Evolutionary conservation across 2,797 vertebrate species (phyloP), one percentile per base, ranked within the genome.

Genomic region (Danionella dracula): DNA sequence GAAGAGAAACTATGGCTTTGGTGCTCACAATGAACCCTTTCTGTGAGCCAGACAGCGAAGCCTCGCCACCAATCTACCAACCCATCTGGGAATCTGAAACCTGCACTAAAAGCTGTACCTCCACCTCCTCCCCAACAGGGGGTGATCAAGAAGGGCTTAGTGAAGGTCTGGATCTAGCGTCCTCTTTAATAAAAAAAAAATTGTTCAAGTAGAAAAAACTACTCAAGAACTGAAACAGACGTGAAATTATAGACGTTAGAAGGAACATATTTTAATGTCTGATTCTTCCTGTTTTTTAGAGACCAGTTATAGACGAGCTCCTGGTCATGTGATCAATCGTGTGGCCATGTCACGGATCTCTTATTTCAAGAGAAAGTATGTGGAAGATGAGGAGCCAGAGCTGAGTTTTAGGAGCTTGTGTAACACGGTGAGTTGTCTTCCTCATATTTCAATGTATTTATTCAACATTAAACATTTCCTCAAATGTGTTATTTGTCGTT

Each of bases 341-440:
- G 81, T 91, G 82, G 89, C 94, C 32, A 83, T 94, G 79, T 93
- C 95, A 53, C 93, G 92, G 86, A 91, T 94, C 49, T 85, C 94
- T 54, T 95, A 94, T 86, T 95, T 96, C 87, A 98, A 98, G 88
- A 94, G 96, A 86, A 97, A 97, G 87, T 94, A 93, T 84, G 89
- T 96, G 68, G 94, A 95, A 78, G 94, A 96, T 64, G 93, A 96
- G 77, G 92, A 95, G 77, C 84, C 90, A 76, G 90, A 89, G 44
- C 88, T 93, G 50, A 89, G 91, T 66, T 90, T 95, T 84, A 86
- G 89, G 89, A 92, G 90, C 67, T 97, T 93, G 84, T 88, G 91
- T 67, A 93, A 93, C 82, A 92, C 91, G 84, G 93, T 97, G 87
- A 83, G 93, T 93, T 60, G 20, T 4, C 3, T 17, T 6, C 1